These are phyloP conservation scores for Coecobrya sp. DNA, from an alignment of 2,888 invertebrate species.

Conservation along the genomic window DNA sequence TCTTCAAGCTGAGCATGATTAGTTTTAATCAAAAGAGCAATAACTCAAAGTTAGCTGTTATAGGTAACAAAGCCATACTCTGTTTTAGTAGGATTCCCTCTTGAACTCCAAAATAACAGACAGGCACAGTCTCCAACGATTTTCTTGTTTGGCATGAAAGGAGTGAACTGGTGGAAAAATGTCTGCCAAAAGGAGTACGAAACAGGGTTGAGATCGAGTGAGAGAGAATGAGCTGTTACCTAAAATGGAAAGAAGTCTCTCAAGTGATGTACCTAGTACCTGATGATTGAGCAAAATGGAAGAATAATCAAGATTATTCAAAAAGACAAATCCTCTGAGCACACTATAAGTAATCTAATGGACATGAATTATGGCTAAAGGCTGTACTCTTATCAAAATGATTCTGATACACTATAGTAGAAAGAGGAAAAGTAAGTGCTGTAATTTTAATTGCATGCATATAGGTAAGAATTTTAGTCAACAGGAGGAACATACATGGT, in stretches of 20 bases:
- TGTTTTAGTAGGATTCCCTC: slow-evolving; percentile 17
- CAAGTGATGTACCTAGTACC: slow-evolving; percentile 41
- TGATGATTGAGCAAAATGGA: slow-evolving; percentile 76
- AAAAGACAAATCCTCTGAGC: slow-evolving; percentile 51
- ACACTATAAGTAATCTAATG: slow-evolving; percentile 58
- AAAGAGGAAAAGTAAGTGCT: background rate
- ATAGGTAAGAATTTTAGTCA: background rate
- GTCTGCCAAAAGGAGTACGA: slow-evolving; percentile 51
- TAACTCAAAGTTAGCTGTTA: slow-evolving; percentile 66
- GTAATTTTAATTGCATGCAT: slow-evolving; percentile 14
- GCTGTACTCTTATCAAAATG: slow-evolving; percentile 39
- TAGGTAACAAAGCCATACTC: slow-evolving; percentile 40
- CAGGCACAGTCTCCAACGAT: slow-evolving; percentile 15
- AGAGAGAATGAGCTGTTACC: slow-evolving; percentile 41
- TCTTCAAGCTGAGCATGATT: slow-evolving; percentile 74
- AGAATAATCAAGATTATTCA: slow-evolving; percentile 72
- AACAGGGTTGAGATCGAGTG: too few relatives aligned
- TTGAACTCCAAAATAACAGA: background rate
- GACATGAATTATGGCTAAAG: slow-evolving; percentile 65
- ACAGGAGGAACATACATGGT: background rate
- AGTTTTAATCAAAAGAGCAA: slow-evolving; percentile 79
- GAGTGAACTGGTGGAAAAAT: slow-evolving; percentile 28
- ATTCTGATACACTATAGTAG: background rate
- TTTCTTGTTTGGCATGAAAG: slow-evolving; percentile 34
- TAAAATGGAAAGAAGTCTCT: slow-evolving; percentile 72